These are phyloP conservation scores for Capreolus pygargus DNA, from an alignment of 2,113 vertebrate genomes.

Conservation along the genomic window DNA sequence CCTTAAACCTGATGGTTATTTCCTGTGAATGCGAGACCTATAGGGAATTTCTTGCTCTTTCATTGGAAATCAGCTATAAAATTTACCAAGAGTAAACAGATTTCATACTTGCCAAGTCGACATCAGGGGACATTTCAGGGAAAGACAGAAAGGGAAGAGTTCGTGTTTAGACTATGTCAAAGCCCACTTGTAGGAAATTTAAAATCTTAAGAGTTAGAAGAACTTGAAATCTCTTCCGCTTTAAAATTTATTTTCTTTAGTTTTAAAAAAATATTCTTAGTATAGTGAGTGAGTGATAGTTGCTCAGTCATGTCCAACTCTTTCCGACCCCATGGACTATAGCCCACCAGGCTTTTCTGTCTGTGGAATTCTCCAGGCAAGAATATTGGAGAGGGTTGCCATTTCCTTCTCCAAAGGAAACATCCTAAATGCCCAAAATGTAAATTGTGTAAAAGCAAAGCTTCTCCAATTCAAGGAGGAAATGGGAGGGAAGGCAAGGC, in stretches of 20 bases:
- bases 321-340: neutral
- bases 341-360: neutral
- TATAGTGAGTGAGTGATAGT: neutral
- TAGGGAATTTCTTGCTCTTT: neutral
- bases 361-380: neutral
- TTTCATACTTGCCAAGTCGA: neutral
- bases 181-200: neutral
- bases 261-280: neutral
- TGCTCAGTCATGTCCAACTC: neutral
- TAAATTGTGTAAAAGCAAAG: neutral
- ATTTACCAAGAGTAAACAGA: neutral
- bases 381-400: neutral
- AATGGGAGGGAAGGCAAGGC: neutral
- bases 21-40: neutral
- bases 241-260: neutral
- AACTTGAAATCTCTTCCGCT: neutral
- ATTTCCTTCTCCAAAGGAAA: neutral
- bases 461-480: neutral
- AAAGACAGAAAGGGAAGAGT: neutral
- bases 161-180: neutral
- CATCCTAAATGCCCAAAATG: neutral
- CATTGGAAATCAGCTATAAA: neutral
- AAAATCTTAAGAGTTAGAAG: neutral
- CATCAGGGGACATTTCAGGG: neutral
- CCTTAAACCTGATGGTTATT: neutral